Evolutionary conservation across 1,140 invertebrate genomes (phyloP), one percentile per base, ranked within the genome.

Genomic region (Drosophila truncata): DNA sequence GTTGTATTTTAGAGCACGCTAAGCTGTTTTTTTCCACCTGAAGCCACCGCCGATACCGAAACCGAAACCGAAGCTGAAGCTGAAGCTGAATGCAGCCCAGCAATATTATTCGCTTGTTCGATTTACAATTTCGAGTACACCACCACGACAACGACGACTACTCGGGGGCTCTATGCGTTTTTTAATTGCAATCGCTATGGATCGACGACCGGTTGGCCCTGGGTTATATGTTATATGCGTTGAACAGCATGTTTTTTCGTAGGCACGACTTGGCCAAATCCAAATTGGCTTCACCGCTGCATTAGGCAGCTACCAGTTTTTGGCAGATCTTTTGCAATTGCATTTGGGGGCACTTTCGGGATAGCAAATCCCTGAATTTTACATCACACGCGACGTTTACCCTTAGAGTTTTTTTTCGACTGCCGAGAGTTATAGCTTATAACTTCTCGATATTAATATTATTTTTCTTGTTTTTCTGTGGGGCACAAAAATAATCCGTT

Each of bases 1-100:
- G 55, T 65, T 62, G 58, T 70, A 65, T 79, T 86, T 88, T 57
- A 64, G 42, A 76, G 57, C 41, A 63, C 80, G 72, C 67, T 55
- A 81, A 82, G 80, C 83, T 87, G 84, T 88, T 78, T 88, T 88
- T 88, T 88, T 88, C 80, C 84, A 87, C 83, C 86, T 73, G 50
- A 41, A 59, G 20, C 60, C n/a, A 8, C n/a, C 16, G 14, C 33
- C 14, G 62, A 62, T 31, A 39, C 33, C 14, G 79, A 63, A 59
- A 9, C 33, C 14, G 62, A 62, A 42, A 39, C 33, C 14, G 79
- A 63, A 59, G 8, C 57, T 14, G 31, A 58, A 58, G 16, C 57
- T 4, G 31, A 55, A 37, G 14, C 33, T 16, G 80, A 74, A 59
- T 82, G 80, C 80, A 75, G 80, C 54, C 59, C 52, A 75, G 46